phyloP scores from a whole-genome alignment of 2,888 invertebrate genomes.

The Stegophylla sp. region DNA sequence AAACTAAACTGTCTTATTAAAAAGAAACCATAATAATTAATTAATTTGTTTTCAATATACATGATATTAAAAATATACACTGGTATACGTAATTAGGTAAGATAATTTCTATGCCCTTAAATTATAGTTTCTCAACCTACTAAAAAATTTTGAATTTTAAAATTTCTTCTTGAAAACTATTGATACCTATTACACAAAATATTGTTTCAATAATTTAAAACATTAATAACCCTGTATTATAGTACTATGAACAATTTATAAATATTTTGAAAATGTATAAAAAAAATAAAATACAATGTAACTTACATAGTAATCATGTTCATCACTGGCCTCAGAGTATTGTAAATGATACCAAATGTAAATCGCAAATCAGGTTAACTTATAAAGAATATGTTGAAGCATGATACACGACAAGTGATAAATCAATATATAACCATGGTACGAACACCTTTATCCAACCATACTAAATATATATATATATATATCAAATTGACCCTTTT shows the following conservation, averaged over 20 bases:
- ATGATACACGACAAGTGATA: neutral
- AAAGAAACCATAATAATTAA: neutral
- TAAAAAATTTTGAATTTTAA: neutral
- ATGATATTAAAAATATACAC: neutral
- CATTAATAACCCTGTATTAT: neutral
- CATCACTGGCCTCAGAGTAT: neutral
- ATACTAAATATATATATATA: too few species aligned
- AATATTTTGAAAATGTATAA: neutral
- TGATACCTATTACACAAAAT: neutral
- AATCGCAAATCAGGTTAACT: neutral
- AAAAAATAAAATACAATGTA: neutral
- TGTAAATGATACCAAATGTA: neutral
- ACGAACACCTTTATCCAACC: neutral
- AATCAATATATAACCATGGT: neutral
- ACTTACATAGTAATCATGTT: neutral
- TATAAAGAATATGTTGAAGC: neutral
- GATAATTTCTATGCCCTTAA: neutral
- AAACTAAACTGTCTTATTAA: slow-evolving; percentile 15
- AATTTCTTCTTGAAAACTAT: neutral
- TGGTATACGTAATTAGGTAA: neutral
- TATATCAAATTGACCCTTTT: too few species aligned
- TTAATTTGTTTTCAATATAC: slow-evolving; percentile 8
- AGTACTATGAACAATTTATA: neutral
- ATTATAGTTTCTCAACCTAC: neutral
- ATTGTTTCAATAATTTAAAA: neutral